Base-by-base conservation (phyloP, 2,113 vertebrate species). In the Corythaixoides concolor region DNA sequence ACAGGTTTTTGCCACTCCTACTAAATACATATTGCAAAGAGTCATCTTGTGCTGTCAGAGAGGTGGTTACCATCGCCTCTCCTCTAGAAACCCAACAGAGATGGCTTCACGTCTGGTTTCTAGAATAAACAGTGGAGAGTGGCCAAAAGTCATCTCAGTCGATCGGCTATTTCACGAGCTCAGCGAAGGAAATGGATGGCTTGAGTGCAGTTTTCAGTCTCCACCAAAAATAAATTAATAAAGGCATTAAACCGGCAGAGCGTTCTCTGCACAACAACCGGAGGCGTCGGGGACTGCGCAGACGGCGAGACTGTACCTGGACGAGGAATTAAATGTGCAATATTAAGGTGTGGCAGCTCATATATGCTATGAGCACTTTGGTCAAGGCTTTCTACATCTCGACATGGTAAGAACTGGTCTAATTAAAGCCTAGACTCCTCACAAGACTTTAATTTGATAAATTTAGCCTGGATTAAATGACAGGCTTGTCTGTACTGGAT, bases 401-500 rank as follows among this genome's bases (percentile, higher is more conserved):
- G 6, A 27, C 82, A 22, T 5, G 41, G 91, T 85, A 89, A 94
- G 75, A 90, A 73, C 1, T 0, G 78, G 39, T 63, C 85, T 96
- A 94, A 96, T 96, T 90, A 94, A 88, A 93, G 90, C 88, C 88
- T 28, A 76, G 85, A n/a, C 80, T 86, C 75, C 45, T 77, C 74
- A 69, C 50, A 95, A 94, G 62, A 91, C 89, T 95, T 94, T 94
- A 95, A 93, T 94, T 94, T 90, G 88, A 93, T 85, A 79, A 80
- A 69, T 89, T 85, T 70, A 92, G 62, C 69, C 49, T 87, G 84
- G 84, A 87, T 97, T 88, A 96, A 96, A 91, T 15, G 24, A 53
- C 81, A 73, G 92, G 77, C 96, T 93, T 97, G 94, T 95, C 95
- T 94, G 78, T 58, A 97, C 94, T 95, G 81, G 94, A 88, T 89